Conservation (phyloP, 2,797 vertebrate species). For the Pristis pectinata region DNA sequence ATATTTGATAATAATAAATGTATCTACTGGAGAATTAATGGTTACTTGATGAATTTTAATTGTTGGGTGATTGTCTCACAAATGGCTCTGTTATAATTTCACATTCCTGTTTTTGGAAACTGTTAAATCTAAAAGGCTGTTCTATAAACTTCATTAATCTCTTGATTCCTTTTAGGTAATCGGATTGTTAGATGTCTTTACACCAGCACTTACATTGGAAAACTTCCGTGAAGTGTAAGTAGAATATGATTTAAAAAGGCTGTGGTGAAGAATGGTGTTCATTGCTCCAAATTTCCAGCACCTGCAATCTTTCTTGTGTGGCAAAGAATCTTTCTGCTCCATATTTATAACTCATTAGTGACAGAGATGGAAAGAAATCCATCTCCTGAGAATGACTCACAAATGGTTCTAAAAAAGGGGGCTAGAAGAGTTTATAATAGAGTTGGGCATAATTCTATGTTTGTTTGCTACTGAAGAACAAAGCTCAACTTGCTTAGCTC, state of each 20-base stretch:
- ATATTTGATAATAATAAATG: not conserved
- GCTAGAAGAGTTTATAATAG: not conserved
- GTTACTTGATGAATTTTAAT: not conserved
- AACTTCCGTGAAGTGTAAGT: conserved; percentile 94
- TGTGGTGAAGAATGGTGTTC: not conserved
- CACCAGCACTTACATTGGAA: conserved; percentile 79
- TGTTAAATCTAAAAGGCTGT: not conserved
- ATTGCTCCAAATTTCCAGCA: too few relatives aligned
- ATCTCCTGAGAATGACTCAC: not conserved
- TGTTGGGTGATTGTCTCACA: not conserved
- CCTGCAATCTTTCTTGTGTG: too few relatives aligned
- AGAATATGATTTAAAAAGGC: not conserved
- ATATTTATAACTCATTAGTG: not conserved
- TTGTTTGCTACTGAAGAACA: not conserved
- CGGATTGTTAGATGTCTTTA: conserved; percentile 90
- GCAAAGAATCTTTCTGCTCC: not conserved
- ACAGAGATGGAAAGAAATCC: not conserved
- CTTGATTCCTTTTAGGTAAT: conserved; percentile 68
- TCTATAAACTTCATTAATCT: not conserved
- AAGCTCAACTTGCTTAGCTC: not conserved
- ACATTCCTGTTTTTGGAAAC: not conserved
- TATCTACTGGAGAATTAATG: not conserved
- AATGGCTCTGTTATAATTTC: not conserved
- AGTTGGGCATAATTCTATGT: not conserved
- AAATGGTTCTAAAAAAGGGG: not conserved